These are phyloP conservation scores for Colletes collaris DNA, from an alignment of 2,888 invertebrate species.

Conservation along the genomic window DNA sequence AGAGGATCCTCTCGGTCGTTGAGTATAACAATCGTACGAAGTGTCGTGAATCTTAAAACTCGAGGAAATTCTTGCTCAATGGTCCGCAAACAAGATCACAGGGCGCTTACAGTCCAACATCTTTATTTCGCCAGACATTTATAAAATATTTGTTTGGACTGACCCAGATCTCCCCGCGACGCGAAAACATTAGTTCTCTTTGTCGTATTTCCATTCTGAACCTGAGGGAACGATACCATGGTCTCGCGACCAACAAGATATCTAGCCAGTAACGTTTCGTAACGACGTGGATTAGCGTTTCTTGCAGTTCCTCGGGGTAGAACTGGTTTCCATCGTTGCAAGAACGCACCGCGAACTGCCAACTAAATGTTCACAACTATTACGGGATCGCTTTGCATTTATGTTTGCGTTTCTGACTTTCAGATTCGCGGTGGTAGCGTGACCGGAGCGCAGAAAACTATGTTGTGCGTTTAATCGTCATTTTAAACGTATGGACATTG, in stretches of 20 bases:
- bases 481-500: too few species aligned
- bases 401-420: neutral
- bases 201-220: conserved; percentile 33
- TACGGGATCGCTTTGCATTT: neutral
- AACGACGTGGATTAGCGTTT: conserved; percentile 53
- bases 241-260: conserved; percentile 28
- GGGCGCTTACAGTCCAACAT: conserved; percentile 28
- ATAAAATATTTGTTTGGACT: conserved; percentile 52
- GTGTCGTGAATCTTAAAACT: neutral
- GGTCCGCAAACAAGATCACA: conserved; percentile 4
- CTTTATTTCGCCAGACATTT: conserved; percentile 54
- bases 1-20: neutral
- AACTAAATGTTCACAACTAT: conserved; percentile 6
- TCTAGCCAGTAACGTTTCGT: conserved; percentile 31
- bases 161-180: conserved; percentile 52
- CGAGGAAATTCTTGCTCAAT: conserved; percentile 20
- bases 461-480: too few species aligned
- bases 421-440: neutral
- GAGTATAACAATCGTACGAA: neutral
- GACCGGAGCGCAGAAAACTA: too few species aligned
- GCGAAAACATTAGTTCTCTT: conserved; percentile 52
- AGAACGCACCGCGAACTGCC: neutral
- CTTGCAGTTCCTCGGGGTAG: conserved; percentile 32
- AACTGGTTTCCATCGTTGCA: conserved; percentile 19
- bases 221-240: conserved; percentile 42